Percentiles rank a stretch among this genome's conserved stretches.
These are phyloP conservation scores for Smutsia gigantea DNA, from an alignment of 2,797 vertebrate species.

Conservation along the genomic window DNA sequence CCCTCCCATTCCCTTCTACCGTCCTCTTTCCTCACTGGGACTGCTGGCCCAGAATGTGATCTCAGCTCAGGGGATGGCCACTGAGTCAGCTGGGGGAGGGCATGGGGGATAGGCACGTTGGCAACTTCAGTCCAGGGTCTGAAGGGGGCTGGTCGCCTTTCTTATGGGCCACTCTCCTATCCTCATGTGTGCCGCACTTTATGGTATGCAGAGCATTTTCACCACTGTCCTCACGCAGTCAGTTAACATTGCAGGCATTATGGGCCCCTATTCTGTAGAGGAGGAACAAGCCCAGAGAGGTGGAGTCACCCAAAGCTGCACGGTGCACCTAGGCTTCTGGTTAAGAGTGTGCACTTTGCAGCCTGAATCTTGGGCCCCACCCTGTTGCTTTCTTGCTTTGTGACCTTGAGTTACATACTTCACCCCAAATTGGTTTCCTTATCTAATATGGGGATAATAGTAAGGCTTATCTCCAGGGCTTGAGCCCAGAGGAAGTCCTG, in stretches of 20 bases:
- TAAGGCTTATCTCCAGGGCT: background rate
- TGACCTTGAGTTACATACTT: background rate
- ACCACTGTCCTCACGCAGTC: background rate
- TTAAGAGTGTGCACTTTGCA: background rate
- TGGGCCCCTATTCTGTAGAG: background rate
- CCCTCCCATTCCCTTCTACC: background rate
- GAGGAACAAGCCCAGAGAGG: background rate
- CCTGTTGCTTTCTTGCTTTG: background rate
- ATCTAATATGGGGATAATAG: background rate
- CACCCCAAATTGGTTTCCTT: background rate
- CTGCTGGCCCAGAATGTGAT: background rate
- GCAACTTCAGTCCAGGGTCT: background rate
- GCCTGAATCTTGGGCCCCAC: background rate
- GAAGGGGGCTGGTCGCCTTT: background rate
- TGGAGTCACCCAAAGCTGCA: background rate
- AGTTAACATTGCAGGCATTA: background rate
- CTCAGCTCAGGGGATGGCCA: background rate
- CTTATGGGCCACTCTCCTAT: background rate
- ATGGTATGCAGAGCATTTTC: background rate
- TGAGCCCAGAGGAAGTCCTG: background rate
- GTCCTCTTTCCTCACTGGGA: background rate
- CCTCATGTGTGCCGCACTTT: background rate
- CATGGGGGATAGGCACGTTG: accelerated
- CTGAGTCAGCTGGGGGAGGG: background rate
- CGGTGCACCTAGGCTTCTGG: background rate